A percentile compares a stretch with the other conserved stretches of the same genome.
phyloP scores from a whole-genome alignment of 2,888 invertebrate genomes.

The Meandrusa payeni region DNA sequence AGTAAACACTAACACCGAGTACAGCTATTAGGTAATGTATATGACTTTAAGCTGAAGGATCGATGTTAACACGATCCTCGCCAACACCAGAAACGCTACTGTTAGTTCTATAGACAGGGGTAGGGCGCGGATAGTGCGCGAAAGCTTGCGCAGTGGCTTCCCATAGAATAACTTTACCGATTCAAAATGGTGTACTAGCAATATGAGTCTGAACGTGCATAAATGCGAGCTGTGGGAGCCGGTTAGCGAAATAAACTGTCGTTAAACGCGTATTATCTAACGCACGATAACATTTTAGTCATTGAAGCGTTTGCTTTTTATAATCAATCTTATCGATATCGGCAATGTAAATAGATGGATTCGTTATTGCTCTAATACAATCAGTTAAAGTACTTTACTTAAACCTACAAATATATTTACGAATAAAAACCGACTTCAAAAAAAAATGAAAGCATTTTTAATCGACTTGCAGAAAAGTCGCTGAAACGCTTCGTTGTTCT shows the following conservation, averaged over 20 bases:
- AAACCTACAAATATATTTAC: too few relatives aligned
- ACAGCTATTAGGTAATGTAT: constrained; percentile 35
- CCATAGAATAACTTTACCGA: not conserved
- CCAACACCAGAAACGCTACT: constrained; percentile 46
- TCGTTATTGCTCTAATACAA: too few relatives aligned
- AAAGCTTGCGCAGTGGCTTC: constrained; percentile 35
- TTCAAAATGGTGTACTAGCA: not conserved
- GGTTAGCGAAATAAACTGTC: not conserved
- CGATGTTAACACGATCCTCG: constrained; percentile 58
- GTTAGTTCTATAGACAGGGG: constrained; percentile 47
- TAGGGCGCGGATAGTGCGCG: constrained; percentile 50
- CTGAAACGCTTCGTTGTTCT: too few relatives aligned
- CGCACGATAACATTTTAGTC: constrained; percentile 1
- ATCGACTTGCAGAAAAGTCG: too few relatives aligned
- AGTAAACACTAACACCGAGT: constrained; percentile 47
- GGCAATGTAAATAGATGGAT: too few relatives aligned
- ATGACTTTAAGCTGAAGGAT: constrained; percentile 42
- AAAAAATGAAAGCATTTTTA: too few relatives aligned
- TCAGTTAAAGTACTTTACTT: too few relatives aligned
- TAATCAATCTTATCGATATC: too few relatives aligned
- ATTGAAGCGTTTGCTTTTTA: too few relatives aligned
- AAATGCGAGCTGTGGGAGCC: not conserved
- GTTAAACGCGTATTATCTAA: not conserved
- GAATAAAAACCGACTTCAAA: too few relatives aligned
- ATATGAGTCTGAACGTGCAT: not conserved